These are phyloP conservation scores for Neopelma chrysocephalum DNA, from an alignment of 2,797 vertebrate species.

Conservation along the genomic window DNA sequence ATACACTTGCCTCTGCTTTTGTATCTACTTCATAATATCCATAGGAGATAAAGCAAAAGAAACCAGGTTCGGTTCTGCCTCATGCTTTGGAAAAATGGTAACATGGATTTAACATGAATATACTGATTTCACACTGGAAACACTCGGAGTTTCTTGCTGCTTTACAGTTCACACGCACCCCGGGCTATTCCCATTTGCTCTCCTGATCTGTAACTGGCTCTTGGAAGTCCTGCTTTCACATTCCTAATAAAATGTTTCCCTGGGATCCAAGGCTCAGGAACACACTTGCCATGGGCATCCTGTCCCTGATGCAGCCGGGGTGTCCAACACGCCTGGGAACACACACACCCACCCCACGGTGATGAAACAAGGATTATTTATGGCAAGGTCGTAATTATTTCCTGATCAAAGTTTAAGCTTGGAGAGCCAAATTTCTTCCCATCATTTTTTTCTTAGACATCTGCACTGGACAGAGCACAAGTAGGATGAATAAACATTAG, in stretches of 20 bases:
- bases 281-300: rapidly evolving
- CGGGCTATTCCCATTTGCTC: neutral
- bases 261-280: neutral
- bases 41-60: neutral
- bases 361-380: neutral
- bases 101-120: neutral
- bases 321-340: neutral
- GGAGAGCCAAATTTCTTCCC: neutral
- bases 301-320: neutral
- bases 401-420: neutral
- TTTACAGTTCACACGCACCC: neutral
- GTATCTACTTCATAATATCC: neutral
- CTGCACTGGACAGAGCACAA: neutral
- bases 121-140: neutral
- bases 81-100: neutral
- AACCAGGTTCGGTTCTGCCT: neutral
- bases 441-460: neutral
- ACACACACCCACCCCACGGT: neutral
- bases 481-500: neutral
- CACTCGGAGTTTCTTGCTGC: neutral
- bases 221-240: neutral
- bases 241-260: neutral
- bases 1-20: neutral
- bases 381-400: neutral
- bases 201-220: neutral